Percentiles rank a stretch among this genome's conserved stretches.
Conservation (phyloP, 2,113 vertebrate genomes). For the Tenebrosternarchus preto region DNA sequence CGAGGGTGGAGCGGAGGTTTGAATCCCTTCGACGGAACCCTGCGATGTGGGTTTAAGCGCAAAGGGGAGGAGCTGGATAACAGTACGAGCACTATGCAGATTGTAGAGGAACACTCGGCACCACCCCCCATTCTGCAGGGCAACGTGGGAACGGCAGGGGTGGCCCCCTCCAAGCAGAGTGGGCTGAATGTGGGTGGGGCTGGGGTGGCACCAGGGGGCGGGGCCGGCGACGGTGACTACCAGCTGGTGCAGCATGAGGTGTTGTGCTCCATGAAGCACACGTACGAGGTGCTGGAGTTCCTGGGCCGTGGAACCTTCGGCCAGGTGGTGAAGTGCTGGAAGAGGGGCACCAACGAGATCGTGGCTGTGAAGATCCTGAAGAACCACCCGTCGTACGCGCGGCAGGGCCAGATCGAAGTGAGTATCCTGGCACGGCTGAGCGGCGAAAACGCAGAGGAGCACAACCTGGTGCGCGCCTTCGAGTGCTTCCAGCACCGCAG, state of each 20-base stretch:
- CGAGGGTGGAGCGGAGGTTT: slow-evolving; percentile 61
- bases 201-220: slow-evolving; percentile 62
- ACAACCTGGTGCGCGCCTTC: slow-evolving; percentile 92
- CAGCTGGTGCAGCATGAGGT: slow-evolving; percentile 96
- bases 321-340: slow-evolving; percentile 98
- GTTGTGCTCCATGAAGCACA: slow-evolving; percentile 90
- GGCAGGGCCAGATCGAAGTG: slow-evolving; percentile 97
- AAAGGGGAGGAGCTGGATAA: slow-evolving; percentile 82
- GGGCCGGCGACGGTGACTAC: slow-evolving; percentile 87
- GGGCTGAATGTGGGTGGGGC: slow-evolving; percentile 70
- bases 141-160: slow-evolving; percentile 76
- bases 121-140: slow-evolving; percentile 91
- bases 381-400: slow-evolving; percentile 96
- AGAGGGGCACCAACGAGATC: slow-evolving; percentile 90
- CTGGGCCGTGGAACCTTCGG: slow-evolving; percentile 96
- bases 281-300: slow-evolving; percentile 95
- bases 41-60: slow-evolving; percentile 88
- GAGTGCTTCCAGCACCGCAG: slow-evolving; percentile 96
- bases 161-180: slow-evolving; percentile 73
- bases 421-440: slow-evolving; percentile 92
- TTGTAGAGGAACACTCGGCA: slow-evolving; percentile 88
- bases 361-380: slow-evolving; percentile 97
- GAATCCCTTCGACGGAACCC: slow-evolving; percentile 72
- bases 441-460: slow-evolving; percentile 93
- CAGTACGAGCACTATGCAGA: slow-evolving; percentile 86